Conservation (phyloP, 2,888 invertebrate species). For the Chalcis sispes region DNA sequence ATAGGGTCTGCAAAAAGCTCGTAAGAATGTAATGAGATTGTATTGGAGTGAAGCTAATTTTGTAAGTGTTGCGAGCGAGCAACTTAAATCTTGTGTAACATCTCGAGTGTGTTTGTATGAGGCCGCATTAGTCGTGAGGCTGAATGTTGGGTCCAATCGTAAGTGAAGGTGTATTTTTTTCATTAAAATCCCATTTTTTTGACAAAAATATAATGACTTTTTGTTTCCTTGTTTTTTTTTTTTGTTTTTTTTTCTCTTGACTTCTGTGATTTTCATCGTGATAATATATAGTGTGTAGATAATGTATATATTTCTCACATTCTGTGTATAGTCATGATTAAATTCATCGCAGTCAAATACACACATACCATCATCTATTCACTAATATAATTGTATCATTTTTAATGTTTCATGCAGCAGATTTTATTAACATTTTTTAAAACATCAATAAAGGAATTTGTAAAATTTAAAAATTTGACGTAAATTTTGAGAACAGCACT, state of each 20-base stretch:
- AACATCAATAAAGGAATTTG: conserved; percentile 6
- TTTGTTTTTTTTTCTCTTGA: not conserved
- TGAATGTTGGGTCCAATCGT: conserved; percentile 56
- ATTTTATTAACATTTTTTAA: conserved; percentile 21
- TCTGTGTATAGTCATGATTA: conserved; percentile 66
- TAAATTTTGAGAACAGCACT: conserved; percentile 18
- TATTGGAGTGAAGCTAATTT: conserved; percentile 46
- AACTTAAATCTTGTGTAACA: conserved; percentile 47
- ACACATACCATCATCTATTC: conserved; percentile 2
- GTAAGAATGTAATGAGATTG: conserved; percentile 70
- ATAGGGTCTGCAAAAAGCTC: conserved; percentile 62
- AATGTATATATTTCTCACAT: conserved; percentile 62
- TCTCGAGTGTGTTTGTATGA: conserved; percentile 50
- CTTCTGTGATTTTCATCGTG: conserved; percentile 50
- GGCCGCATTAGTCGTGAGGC: conserved; percentile 51
- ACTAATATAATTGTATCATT: conserved; percentile 1
- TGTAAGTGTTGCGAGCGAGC: conserved; percentile 50
- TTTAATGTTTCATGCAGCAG: not conserved
- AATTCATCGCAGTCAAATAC: conserved; percentile 30
- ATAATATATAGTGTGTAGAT: conserved; percentile 60
- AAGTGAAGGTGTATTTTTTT: conserved; percentile 56
- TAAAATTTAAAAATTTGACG: conserved; percentile 13
- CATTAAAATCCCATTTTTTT: conserved; percentile 52
- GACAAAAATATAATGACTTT: conserved; percentile 33
- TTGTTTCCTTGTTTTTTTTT: not conserved